These are phyloP conservation scores for Sarcophilus harrisii DNA, from an alignment of 2,797 vertebrate species.

Conservation along the genomic window DNA sequence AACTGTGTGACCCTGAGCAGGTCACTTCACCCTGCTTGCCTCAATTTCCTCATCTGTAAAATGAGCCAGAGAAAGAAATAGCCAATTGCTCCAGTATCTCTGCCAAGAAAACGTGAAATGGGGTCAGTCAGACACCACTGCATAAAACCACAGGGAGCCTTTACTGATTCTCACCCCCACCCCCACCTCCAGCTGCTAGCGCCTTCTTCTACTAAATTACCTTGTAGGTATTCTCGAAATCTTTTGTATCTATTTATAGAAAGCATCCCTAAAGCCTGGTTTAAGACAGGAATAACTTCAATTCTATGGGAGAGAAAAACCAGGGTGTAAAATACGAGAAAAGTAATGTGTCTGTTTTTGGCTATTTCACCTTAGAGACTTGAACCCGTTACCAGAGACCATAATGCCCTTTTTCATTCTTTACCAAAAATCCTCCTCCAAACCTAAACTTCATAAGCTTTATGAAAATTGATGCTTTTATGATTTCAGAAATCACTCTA, in stretches of 20 bases:
- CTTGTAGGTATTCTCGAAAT: background rate
- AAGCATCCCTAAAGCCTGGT: background rate
- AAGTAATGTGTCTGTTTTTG: background rate
- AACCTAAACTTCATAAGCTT: background rate
- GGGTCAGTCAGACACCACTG: background rate
- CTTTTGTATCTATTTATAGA: background rate
- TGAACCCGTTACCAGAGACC: background rate
- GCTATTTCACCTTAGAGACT: background rate
- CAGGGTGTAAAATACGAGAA: background rate
- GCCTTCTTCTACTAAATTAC: background rate
- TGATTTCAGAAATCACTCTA: background rate
- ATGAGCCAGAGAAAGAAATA: background rate
- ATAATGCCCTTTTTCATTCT: background rate
- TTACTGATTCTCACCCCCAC: background rate
- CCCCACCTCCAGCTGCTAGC: background rate
- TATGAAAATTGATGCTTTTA: background rate
- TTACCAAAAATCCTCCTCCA: background rate
- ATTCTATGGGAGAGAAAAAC: background rate
- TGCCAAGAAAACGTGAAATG: background rate
- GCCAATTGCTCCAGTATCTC: background rate
- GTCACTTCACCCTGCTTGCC: background rate
- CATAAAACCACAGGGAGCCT: background rate
- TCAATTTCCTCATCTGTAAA: background rate
- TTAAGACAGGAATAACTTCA: background rate
- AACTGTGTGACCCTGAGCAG: background rate